Evolutionary conservation across 1,140 invertebrate species (phyloP), one percentile per base, ranked within the genome.

Genomic region (Thalassaphorura encarpata): DNA sequence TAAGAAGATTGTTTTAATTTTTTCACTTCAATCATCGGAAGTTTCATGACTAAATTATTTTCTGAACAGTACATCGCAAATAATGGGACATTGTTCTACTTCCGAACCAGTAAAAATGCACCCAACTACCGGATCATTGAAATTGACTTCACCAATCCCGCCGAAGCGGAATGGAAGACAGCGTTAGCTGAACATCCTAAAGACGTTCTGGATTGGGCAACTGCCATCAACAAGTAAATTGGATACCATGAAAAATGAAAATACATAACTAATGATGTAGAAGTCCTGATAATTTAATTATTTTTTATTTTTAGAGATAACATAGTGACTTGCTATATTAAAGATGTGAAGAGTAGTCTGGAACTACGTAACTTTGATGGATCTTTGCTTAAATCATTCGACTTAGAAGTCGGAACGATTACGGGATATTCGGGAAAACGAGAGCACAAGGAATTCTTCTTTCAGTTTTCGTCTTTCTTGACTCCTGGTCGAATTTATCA

Each of bases 51-150:
- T n/a, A n/a, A n/a, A n/a, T n/a, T n/a, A n/a, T n/a, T 40, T 54
- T 5, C 33, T 24, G 52, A 40, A 2, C 39, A 62, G 56, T 62
- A 62, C 47, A 52, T 62, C 3, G 58, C 56, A 1, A 62, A 62
- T 45, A 52, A 62, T 24, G 60, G 55, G 5, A 21, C 41, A 11
- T 4, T 84, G 58, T 87, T 84, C 61, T 81, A 89, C 66, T 89
- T 98, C 69, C 81, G 84, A 26, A 98, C 95, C 26, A 97, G 98
- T 72, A 87, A 90, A 73, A 81, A 91, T 72, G 87, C 95, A 16
- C 84, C 89, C 18, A 92, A 92, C 70, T 95, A 89, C 71, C 81
- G 84, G 57, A 74, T 98, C 15, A 83, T 97, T 65, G 79, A 79
- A 58, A 90, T 97, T 60, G 87, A 97, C 73, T 78, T 97, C 18